Evolutionary conservation across 2,888 invertebrate species (phyloP), one percentile per base, ranked within the genome.

Genomic region (Tetheella fluctuosa): DNA sequence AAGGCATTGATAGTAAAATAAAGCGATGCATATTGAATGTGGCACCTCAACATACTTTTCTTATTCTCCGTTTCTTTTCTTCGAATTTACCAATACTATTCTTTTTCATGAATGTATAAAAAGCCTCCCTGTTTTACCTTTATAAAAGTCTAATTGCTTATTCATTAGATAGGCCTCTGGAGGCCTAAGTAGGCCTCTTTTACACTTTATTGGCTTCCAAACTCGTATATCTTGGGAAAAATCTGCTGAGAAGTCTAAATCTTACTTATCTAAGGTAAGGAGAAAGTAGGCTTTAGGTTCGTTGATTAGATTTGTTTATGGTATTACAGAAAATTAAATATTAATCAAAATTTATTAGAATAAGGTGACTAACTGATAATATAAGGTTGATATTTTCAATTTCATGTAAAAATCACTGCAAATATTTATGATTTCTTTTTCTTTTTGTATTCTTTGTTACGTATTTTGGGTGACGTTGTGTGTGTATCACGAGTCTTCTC

Each of bases 151-250:
- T 10, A 55, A 56, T 59, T 37, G 59, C 52, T 59, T 59, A 54
- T 56, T 37, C 59, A 34, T 23, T 52, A 34, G 34, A 56, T 56
- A 59, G 59, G 59, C 56, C 59, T 17, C 55, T 13, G 1, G 59
- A 25, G 56, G 52, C 59, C 59, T 12, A 20, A 13, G 3, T 30
- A 23, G 59, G 48, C 56, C 34, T 59, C 23, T 52, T 59, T 34
- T 23, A 10, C 52, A 55, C 55, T 59, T 59, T 59, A 59, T 59
- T 52, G 52, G 52, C 55, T 56, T 52, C n/a, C 56, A 55, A 48
- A 55, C 34, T 55, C 59, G 52, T 56, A 59, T 48, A 56, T 56
- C 23, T 59, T 62, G 52, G 56, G 53, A 59, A 64, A 62, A 59
- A 37, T 55, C 52, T 60, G 58, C 61, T 17, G 17, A 15, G 28